These are phyloP conservation scores for Acestrorhynchus altus DNA, from an alignment of 2,797 vertebrate species.

Conservation along the genomic window DNA sequence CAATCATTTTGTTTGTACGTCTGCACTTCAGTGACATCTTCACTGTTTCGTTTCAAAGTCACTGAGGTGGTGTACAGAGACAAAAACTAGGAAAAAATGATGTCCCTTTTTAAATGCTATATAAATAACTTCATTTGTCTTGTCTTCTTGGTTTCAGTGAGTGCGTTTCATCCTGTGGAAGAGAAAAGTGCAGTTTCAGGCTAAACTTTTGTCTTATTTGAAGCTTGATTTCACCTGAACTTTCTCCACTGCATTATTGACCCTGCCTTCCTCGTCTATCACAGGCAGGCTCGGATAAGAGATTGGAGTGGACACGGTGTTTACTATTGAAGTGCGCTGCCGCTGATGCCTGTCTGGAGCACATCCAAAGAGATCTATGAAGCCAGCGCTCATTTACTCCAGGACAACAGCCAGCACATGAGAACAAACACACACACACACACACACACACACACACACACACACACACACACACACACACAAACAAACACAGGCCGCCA, in stretches of 20 bases:
- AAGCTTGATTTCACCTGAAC: conserved; percentile 30
- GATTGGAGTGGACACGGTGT: conserved; percentile 49
- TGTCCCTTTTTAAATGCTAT: no score
- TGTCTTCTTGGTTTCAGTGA: conserved; percentile 5
- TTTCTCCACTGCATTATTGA: conserved; percentile 34
- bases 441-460: neutral
- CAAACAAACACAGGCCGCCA: neutral
- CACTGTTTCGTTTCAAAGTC: no score
- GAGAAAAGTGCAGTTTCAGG: neutral
- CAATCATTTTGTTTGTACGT: no score
- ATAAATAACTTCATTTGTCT: no score
- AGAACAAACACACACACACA: neutral
- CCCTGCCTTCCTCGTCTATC: conserved; percentile 34
- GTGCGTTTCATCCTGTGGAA: neutral
- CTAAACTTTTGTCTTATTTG: conserved; percentile 40
- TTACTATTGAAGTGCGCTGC: conserved; percentile 23
- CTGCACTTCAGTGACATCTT: no score
- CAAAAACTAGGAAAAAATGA: no score
- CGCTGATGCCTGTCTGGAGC: conserved; percentile 38
- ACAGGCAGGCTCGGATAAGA: conserved; percentile 28
- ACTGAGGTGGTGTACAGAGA: no score
- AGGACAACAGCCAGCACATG: conserved; percentile 22
- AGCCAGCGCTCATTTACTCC: conserved; percentile 28
- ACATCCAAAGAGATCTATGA: conserved; percentile 27
- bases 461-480: conserved; percentile 32